Conservation (phyloP, 2,797 vertebrate species). For the Sciurus carolinensis region DNA sequence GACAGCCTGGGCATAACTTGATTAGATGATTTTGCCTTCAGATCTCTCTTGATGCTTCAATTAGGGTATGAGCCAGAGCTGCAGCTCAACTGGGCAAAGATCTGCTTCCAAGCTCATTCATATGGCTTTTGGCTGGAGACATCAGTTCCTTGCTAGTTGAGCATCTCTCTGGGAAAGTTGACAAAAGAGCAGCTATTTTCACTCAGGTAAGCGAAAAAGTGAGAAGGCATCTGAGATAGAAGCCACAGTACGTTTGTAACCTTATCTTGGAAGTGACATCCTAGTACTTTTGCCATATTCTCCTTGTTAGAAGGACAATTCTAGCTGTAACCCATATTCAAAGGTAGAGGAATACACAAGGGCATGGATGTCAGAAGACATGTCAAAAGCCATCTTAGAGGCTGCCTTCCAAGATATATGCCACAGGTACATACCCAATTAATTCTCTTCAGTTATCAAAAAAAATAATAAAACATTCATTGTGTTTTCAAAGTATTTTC, state of each 20-base stretch:
- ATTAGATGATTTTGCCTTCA: neutral
- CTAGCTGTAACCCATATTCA: neutral
- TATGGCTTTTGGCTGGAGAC: neutral
- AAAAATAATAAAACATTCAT: neutral
- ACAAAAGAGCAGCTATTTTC: neutral
- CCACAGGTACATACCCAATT: neutral
- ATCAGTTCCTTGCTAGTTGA: neutral
- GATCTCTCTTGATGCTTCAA: neutral
- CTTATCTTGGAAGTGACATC: neutral
- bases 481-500: slow-evolving; percentile 44
- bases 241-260: neutral
- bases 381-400: neutral
- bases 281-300: neutral
- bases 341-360: neutral
- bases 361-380: neutral
- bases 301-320: slow-evolving; percentile 7
- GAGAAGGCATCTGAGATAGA: neutral
- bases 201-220: neutral
- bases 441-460: neutral
- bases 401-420: neutral
- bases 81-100: neutral
- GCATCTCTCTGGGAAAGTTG: neutral
- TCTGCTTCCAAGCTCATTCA: slow-evolving; percentile 38
- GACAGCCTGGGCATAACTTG: neutral
- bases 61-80: neutral